These are phyloP conservation scores for Etia nguti DNA, from an alignment of 2,113 vertebrate genomes.

Conservation along the genomic window DNA sequence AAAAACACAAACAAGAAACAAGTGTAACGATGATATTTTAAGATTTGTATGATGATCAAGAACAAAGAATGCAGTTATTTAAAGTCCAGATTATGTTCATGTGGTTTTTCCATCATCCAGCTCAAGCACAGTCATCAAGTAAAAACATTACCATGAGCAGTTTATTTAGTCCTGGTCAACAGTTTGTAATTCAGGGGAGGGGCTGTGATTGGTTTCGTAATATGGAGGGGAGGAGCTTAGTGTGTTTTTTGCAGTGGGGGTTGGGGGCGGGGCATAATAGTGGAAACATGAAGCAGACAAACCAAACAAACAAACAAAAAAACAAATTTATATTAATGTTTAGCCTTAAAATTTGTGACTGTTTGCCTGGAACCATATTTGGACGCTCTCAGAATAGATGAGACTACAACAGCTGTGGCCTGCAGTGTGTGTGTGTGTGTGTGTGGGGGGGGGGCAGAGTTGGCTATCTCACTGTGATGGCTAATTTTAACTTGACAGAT, in stretches of 20 bases:
- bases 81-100: neutral
- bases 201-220: neutral
- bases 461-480: neutral
- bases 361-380: conserved; percentile 61
- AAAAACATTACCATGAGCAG: neutral
- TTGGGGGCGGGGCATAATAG: neutral
- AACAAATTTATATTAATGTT: neutral
- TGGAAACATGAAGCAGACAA: neutral
- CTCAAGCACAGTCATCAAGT: neutral
- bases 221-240: neutral
- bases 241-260: neutral
- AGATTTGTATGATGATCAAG: neutral
- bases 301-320: neutral
- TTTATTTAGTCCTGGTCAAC: neutral
- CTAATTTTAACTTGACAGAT: conserved; percentile 77
- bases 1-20: neutral
- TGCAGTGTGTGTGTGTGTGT: neutral
- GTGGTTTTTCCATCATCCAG: neutral
- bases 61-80: neutral
- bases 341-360: neutral
- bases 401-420: conserved; percentile 69
- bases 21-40: neutral
- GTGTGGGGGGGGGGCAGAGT: neutral
- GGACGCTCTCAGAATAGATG: conserved; percentile 83
- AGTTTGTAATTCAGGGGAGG: neutral